Conservation (phyloP, 2,797 vertebrate species). For the Syndactyla subalaris region DNA sequence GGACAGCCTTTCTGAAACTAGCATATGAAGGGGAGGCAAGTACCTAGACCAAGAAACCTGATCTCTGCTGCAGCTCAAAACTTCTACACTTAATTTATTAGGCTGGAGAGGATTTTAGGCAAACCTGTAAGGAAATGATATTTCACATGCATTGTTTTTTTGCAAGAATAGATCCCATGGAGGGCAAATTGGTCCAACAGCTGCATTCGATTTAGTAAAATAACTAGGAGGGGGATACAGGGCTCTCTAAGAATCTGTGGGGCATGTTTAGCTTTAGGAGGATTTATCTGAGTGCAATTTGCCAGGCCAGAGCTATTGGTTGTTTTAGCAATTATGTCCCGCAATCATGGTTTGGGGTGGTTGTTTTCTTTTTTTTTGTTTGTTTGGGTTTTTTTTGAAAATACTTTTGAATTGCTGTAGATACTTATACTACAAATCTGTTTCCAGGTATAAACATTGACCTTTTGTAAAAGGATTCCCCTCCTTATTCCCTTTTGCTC, state of each 20-base stretch:
- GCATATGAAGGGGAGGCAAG: conserved; percentile 23
- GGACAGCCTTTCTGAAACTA: background rate
- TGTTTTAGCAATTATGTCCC: conserved; percentile 29
- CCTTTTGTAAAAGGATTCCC: conserved; percentile 19
- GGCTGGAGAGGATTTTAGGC: conserved; percentile 72
- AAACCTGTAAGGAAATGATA: conserved; percentile 76
- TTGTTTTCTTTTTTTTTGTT: background rate
- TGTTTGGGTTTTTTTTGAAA: background rate
- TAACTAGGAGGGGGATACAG: conserved; percentile 62
- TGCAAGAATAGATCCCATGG: conserved; percentile 65
- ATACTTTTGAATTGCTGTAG: conserved; percentile 6
- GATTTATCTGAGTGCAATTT: conserved; percentile 70
- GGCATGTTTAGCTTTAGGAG: conserved; percentile 71
- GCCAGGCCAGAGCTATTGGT: conserved; percentile 43
- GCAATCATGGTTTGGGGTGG: conserved; percentile 5
- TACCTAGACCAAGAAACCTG: conserved; percentile 67
- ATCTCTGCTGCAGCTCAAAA: conserved; percentile 67
- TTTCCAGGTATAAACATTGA: conserved; percentile 48
- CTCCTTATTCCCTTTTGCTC: conserved; percentile 30
- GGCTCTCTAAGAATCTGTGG: conserved; percentile 60
- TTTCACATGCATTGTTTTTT: conserved; percentile 74
- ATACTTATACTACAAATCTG: conserved; percentile 26
- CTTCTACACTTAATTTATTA: conserved; percentile 75
- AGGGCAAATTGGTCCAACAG: conserved; percentile 73
- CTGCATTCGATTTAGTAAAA: conserved; percentile 79